Conservation (phyloP, 2,113 vertebrate species). For the Trochalopteron elliotii region DNA sequence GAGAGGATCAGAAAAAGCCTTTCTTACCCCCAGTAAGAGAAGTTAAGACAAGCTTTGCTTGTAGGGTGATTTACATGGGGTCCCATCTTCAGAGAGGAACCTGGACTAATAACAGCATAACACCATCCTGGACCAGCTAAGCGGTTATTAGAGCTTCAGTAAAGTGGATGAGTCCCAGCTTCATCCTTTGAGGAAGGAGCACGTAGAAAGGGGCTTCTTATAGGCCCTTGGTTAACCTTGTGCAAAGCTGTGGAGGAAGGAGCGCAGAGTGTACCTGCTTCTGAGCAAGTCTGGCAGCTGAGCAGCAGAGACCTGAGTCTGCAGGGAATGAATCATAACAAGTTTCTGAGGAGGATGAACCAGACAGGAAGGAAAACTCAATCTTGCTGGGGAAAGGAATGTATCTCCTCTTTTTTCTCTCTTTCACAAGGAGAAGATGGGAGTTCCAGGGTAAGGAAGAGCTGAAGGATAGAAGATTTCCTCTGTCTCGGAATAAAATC, state of each 20-base stretch:
- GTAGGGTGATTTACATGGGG: background rate
- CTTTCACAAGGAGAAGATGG: background rate
- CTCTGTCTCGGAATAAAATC: background rate
- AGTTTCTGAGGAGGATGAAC: background rate
- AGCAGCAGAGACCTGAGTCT: background rate
- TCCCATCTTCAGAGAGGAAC: background rate
- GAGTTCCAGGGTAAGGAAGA: background rate
- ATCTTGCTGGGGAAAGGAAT: background rate
- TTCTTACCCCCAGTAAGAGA: background rate
- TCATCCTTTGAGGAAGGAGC: background rate
- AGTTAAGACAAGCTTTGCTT: background rate
- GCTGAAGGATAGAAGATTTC: background rate
- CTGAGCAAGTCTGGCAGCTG: background rate
- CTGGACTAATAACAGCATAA: background rate
- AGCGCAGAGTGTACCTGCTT: background rate
- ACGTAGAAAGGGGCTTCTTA: background rate
- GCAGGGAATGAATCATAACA: background rate
- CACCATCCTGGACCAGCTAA: background rate
- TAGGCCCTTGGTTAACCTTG: background rate
- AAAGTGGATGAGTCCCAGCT: background rate
- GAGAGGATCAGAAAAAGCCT: background rate
- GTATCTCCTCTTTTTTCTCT: background rate
- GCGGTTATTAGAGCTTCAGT: background rate
- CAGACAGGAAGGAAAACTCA: background rate
- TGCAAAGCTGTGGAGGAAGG: background rate